Conservation (phyloP, 2,888 invertebrate genomes). For the Dastarcus helophoroides region DNA sequence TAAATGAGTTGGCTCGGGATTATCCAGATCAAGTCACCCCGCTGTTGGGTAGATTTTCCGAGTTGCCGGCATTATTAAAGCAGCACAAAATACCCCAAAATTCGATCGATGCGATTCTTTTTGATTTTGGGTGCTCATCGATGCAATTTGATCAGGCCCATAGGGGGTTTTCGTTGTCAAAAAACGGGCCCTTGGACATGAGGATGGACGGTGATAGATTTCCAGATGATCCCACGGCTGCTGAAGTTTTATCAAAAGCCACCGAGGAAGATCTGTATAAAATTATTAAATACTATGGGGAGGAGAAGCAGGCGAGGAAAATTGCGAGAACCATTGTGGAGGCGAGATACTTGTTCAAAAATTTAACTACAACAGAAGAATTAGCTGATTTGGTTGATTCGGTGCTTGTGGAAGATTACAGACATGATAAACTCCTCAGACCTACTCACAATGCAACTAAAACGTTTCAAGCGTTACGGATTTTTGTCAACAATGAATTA, state of each 20-base stretch:
- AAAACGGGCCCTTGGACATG: slow-evolving; percentile 84
- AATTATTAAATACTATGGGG: slow-evolving; percentile 85
- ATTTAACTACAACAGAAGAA: slow-evolving; percentile 71
- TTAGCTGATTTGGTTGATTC: slow-evolving; percentile 47
- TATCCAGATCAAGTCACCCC: slow-evolving; percentile 66
- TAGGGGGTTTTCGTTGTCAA: slow-evolving; percentile 77
- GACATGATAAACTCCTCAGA: slow-evolving; percentile 63
- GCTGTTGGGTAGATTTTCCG: slow-evolving; percentile 80
- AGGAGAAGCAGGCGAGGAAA: slow-evolving; percentile 76
- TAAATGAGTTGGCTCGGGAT: slow-evolving; percentile 49
- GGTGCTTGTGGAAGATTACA: slow-evolving; percentile 34
- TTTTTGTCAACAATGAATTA: slow-evolving; percentile 92
- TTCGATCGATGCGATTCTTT: slow-evolving; percentile 75
- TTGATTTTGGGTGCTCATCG: slow-evolving; percentile 91
- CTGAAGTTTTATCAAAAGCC: slow-evolving; percentile 72
- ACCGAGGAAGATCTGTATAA: slow-evolving; percentile 66
- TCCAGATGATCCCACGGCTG: slow-evolving; percentile 66
- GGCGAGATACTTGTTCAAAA: slow-evolving; percentile 48
- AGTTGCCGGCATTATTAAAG: slow-evolving; percentile 58
- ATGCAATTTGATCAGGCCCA: slow-evolving; percentile 81
- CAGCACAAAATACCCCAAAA: slow-evolving; percentile 46
- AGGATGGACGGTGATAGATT: slow-evolving; percentile 76
- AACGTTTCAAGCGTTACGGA: slow-evolving; percentile 85
- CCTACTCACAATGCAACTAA: slow-evolving; percentile 78
- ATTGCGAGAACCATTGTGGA: slow-evolving; percentile 83